Evolutionary conservation across 2,888 invertebrate genomes (phyloP), one percentile per base, ranked within the genome.

Genomic region (Smittia aterrima): DNA sequence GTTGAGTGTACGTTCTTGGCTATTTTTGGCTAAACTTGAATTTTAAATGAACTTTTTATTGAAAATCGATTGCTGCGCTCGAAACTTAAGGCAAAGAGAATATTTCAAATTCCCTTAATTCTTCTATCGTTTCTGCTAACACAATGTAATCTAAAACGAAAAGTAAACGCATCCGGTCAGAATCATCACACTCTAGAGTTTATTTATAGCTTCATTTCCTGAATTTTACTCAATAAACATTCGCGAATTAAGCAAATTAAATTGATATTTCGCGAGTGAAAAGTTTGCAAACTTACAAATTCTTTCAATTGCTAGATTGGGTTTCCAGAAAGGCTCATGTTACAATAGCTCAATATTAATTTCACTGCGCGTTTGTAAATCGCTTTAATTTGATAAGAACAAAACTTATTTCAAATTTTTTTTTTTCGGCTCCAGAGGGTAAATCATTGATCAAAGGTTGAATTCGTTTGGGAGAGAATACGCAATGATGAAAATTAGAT

Each of bases 41-140:
- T 71, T 53, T 54, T 32, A 54, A 68, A 71, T 71, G 70, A 71
- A 71, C 9, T 47, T 38, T 20, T 27, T 72, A 72, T 62, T 24
- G 72, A 54, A 72, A 72, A 62, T 72, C 72, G 72, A 72, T 47
- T 47, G 47, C 47, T 47, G n/a, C 32, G 32, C 32, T 32, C 32
- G 32, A 32, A 32, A 9, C 32, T 32, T 32, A 32, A 32, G 32
- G 32, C 32, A 9, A 32, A 32, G 9, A n/a, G 9, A 38, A 38
- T 38, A 13, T 16, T n/a, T 47, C 47, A 47, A 47, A 47, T 47
- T 7, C 3, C 13, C n/a, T 58, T 18, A n/a, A 11, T 58, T 58
- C 4, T 18, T 58, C 18, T 2, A 7, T 6, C 4, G 4, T 3
- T 22, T 58, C 9, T 22, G 20, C n/a, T 58, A 6, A 22, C 18